Percentiles rank a stretch among this genome's conserved stretches.
These are phyloP conservation scores for Pecten maximus DNA, from an alignment of 2,888 invertebrate genomes.

Conservation along the genomic window DNA sequence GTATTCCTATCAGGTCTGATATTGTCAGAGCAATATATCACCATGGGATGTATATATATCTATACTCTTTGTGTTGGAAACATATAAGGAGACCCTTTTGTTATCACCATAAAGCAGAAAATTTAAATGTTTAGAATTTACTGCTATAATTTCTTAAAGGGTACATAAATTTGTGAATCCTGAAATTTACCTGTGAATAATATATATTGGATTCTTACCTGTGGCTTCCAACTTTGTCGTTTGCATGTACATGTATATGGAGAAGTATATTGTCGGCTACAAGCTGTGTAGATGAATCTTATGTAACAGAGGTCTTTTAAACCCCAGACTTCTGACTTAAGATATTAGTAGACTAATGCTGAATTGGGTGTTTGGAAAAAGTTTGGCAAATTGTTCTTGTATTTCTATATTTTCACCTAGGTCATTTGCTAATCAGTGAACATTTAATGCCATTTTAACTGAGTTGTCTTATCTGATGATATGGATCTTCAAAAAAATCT, in stretches of 20 bases:
- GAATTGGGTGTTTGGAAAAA: too few species aligned
- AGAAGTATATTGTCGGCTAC: neutral
- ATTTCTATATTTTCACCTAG: too few species aligned
- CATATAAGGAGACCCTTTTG: neutral
- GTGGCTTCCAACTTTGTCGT: neutral
- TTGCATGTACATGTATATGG: neutral
- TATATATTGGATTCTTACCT: neutral
- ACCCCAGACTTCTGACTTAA: too few species aligned
- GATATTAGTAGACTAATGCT: too few species aligned
- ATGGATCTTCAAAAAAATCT: too few species aligned
- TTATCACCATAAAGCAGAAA: neutral
- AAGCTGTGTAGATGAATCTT: neutral
- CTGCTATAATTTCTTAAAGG: neutral
- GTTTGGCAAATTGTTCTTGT: too few species aligned
- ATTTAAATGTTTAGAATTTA: neutral
- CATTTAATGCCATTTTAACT: too few species aligned
- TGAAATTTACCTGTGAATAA: conserved; percentile 1
- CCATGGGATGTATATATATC: neutral
- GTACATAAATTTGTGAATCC: conserved; percentile 11
- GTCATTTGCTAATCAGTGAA: too few species aligned
- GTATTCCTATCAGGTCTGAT: neutral
- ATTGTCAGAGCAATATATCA: conserved; percentile 2
- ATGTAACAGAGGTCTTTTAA: too few species aligned
- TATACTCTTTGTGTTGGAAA: neutral
- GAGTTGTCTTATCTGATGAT: too few species aligned